Evolutionary conservation across 2,888 invertebrate genomes (phyloP).

Genomic region (Brenthis daphne): DNA sequence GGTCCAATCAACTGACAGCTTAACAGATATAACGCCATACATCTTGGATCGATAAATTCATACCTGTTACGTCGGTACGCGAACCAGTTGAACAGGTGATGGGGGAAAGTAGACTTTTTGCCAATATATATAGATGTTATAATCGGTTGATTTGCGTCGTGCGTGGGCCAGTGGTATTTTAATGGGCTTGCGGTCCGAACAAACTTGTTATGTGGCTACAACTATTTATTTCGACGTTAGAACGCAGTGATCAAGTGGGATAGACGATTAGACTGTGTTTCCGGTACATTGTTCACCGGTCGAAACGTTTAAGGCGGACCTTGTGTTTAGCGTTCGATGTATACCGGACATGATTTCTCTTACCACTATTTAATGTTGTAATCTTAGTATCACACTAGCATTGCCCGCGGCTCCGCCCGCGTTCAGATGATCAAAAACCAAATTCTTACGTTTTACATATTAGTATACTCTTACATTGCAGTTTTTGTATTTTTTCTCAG

Average conservation of each 20-base stretch:
- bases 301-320: conserved; percentile 2
- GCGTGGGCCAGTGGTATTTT: conserved; percentile 46
- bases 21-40: conserved; percentile 21
- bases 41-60: conserved; percentile 26
- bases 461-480: too few species aligned
- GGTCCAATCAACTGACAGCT: conserved; percentile 24
- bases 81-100: conserved; percentile 28
- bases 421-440: too few species aligned
- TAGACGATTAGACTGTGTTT: conserved; percentile 31
- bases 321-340: conserved; percentile 19
- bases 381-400: too few species aligned
- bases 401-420: too few species aligned
- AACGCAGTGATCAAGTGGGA: conserved; percentile 36
- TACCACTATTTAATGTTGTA: conserved; percentile 3
- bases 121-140: conserved; percentile 18
- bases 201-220: conserved; percentile 42
- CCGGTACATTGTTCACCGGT: conserved; percentile 28
- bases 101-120: conserved; percentile 33
- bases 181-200: conserved; percentile 42
- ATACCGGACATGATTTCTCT: conserved; percentile 23
- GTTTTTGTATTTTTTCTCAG: too few species aligned
- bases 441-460: too few species aligned
- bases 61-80: conserved; percentile 39
- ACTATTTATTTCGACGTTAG: conserved; percentile 34
- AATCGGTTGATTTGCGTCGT: conserved; percentile 26